Base-by-base conservation (phyloP, 37 sponge, comb jelly and placozoan genomes). In the Spongilla lacustris region DNA sequence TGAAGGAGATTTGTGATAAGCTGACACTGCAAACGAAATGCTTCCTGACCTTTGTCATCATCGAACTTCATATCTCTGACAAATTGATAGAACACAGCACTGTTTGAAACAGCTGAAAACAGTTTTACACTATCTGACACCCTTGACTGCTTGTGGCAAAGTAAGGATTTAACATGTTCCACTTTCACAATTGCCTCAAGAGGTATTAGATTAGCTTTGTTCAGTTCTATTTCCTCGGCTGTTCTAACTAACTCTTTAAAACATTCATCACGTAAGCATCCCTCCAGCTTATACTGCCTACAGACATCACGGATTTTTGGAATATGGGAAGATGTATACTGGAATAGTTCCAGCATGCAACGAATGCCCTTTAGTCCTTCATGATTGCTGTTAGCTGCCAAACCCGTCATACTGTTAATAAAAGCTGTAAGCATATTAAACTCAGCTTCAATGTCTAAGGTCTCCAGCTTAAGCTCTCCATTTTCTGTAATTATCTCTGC, bases 1-100 rank as follows among this genome's bases (percentile, higher is more conserved):
- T 93, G 94, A 2, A 96, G 84, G 26, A 93, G 94, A 32, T 84
- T 80, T 0, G 92, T 93, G 27, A 96, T 89, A 24, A 96, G 81
- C 29, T 91, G 78, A 78, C 83, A 85, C 80, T 95, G 89, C 76
- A 86, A 90, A 9, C 27, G 22, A 77, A 91, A 94, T n/a, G 82
- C 69, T 0, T 30, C 87, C 66, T 80, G 71, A 2, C 89, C 92
- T n/a, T n/a, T n/a, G n/a, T n/a, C n/a, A n/a, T n/a, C n/a, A 41
- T 68, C 75, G 68, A 85, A 94, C 82, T 94, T 94, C 71, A 87
- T 91, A 29, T 86, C 73, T 13, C 81, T 69, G 4, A 86, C 26
- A 26, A 94, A 89, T 35, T 85, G 81, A 85, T 94, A 84, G 82
- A 94, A 90, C 17, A 75, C 82, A 30, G 88, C 72, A 68, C 91